A percentile compares a stretch with the other conserved stretches of the same genome.
These are phyloP conservation scores for Paratrypauchen microcephalus DNA, from an alignment of 2,797 vertebrate species.

Conservation along the genomic window DNA sequence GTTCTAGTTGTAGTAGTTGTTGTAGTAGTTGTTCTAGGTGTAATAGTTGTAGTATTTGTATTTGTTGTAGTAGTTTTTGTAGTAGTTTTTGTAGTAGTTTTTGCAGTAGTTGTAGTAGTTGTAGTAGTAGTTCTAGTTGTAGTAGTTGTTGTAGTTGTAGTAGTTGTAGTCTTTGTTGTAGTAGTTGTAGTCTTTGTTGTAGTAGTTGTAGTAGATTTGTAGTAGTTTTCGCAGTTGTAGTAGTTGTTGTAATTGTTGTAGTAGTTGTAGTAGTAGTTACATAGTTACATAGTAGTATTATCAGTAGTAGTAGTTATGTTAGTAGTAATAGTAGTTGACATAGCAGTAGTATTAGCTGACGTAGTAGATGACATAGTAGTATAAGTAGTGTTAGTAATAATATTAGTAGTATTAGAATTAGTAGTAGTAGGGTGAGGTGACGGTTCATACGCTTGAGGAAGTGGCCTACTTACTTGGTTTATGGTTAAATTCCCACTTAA, in stretches of 20 bases:
- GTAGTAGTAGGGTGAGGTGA: neutral
- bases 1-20: neutral
- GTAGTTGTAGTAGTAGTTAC: neutral
- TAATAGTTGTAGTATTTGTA: too few species aligned
- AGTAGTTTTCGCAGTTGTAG: neutral
- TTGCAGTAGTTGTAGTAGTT: neutral
- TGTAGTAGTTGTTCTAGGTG: neutral
- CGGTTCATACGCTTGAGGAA: too few species aligned
- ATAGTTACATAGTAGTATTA: neutral
- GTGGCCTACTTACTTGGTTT: too few species aligned
- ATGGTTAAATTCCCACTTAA: too few species aligned
- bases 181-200: neutral
- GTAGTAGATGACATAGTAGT: too few species aligned
- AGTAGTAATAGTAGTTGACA: neutral
- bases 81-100: neutral
- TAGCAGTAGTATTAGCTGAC: neutral
- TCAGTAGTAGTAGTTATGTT: neutral
- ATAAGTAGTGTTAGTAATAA: too few species aligned
- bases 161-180: neutral
- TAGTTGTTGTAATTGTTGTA: too few species aligned
- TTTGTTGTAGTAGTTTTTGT: neutral
- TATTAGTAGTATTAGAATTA: neutral
- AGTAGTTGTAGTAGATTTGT: neutral
- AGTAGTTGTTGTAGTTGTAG: neutral
- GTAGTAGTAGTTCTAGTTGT: neutral